Evolutionary conservation across 2,888 invertebrate species (phyloP), one percentile per base, ranked within the genome.

Genomic region (Plutella xylostella): DNA sequence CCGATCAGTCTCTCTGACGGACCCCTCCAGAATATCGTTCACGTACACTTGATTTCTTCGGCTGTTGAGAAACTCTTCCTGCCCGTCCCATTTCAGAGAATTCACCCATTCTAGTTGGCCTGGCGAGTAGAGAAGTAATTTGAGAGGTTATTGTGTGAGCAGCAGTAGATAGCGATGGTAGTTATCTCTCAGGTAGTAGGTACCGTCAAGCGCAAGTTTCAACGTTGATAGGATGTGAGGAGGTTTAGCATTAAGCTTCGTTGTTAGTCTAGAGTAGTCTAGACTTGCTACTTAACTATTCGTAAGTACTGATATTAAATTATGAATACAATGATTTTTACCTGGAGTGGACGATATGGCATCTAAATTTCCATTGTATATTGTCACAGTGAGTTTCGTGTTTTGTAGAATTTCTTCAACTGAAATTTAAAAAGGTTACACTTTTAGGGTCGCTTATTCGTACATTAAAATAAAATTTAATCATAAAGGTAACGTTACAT

Each of bases 301-400:
- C n/a, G n/a, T n/a, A n/a, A n/a, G n/a, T n/a, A n/a, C n/a, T n/a
- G n/a, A n/a, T n/a, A n/a, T n/a, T n/a, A n/a, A n/a, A n/a, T n/a
- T n/a, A n/a, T n/a, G n/a, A n/a, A n/a, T n/a, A n/a, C n/a, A n/a
- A n/a, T n/a, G n/a, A n/a, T n/a, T n/a, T n/a, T 51, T 83, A 88
- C 94, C 94, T 52, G 91, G 87, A 7, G 93, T 93, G 56, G 92
- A 91, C 30, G 93, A 92, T 52, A 94, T 91, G 12, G 94, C 87
- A 66, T 96, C 95, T 54, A 95, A 76, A 61, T 94, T 93, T 1
- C 93, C 93, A 51, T 89, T 91, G 61, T 90, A 90, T 1, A 93
- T 89, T 17, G 87, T 84, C 0, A 94, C 88, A 31, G 80, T 76
- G 5, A 92, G 58, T 11, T 83, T 63, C 0, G 92, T 91, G 47